phyloP scores from a whole-genome alignment of 1,140 invertebrate genomes.

The Patella vulgata region DNA sequence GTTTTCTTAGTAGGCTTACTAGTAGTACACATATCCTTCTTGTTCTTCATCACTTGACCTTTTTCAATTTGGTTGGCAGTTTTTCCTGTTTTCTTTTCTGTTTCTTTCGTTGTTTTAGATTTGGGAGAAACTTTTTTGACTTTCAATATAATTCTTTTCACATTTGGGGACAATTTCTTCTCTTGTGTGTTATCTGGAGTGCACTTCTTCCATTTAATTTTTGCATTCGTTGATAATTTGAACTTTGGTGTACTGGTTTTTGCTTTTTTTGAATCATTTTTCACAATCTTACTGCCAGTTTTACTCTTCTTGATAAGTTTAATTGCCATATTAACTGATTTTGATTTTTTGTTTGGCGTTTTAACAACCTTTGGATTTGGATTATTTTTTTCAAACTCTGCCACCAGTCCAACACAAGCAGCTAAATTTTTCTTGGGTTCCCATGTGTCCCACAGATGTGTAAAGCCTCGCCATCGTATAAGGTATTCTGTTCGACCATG shows the following conservation, averaged over 20 bases:
- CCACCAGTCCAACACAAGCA: conserved; percentile 35
- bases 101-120: not conserved
- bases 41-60: not conserved
- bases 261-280: no score
- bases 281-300: no score
- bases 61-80: not conserved
- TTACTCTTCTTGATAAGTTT: conserved; percentile 38
- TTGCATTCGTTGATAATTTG: not conserved
- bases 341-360: conserved; percentile 11
- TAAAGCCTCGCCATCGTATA: conserved; percentile 51
- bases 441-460: conserved; percentile 49
- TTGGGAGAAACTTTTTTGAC: no score
- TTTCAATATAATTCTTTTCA: no score
- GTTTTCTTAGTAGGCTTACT: no score
- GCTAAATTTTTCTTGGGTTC: conserved; percentile 47
- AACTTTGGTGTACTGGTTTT: not conserved
- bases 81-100: conserved; percentile 12
- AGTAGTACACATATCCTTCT: no score
- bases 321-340: conserved; percentile 21
- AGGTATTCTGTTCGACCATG: conserved; percentile 40
- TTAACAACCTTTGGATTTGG: conserved; percentile 9
- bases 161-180: not conserved
- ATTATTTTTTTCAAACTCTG: conserved; percentile 40
- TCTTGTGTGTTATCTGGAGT: not conserved
- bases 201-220: not conserved